Evolutionary conservation across 1,140 invertebrate species (phyloP).

Genomic region (Drosophila saltans): DNA sequence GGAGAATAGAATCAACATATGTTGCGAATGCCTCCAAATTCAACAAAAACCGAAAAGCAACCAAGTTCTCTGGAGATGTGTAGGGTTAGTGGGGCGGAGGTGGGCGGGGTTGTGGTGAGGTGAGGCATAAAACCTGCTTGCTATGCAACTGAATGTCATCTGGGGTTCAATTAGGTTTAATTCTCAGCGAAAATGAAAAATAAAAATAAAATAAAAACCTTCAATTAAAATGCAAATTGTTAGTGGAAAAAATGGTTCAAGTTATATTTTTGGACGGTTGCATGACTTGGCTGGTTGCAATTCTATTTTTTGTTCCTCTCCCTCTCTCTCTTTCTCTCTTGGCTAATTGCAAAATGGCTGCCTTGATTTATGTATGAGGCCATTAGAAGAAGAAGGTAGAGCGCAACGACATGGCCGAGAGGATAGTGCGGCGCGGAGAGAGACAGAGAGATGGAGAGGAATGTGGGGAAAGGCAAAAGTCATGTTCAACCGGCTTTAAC

Average conservation of each 20-base stretch:
- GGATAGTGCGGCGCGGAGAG: not conserved
- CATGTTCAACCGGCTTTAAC: slow-evolving; percentile 66
- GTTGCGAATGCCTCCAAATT: slow-evolving; percentile 37
- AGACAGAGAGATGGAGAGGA: not conserved
- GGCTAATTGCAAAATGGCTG: slow-evolving; percentile 70
- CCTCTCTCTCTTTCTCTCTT: not conserved
- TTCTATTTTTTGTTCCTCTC: not conserved
- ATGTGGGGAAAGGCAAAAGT: slow-evolving; percentile 36
- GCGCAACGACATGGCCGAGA: slow-evolving; percentile 6
- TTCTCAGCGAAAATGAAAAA: slow-evolving; percentile 1
- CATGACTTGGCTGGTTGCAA: slow-evolving; percentile 16
- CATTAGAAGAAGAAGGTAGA: slow-evolving; percentile 62
- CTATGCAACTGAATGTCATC: slow-evolving; percentile 61
- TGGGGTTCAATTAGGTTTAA: slow-evolving; percentile 65
- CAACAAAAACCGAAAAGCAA: slow-evolving; percentile 2
- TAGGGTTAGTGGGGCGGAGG: not conserved
- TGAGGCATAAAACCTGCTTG: slow-evolving; percentile 34
- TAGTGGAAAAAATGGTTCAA: slow-evolving; percentile 20
- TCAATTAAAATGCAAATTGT: slow-evolving; percentile 77
- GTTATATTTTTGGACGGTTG: slow-evolving; percentile 30
- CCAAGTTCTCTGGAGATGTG: slow-evolving; percentile 27
- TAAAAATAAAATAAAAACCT: slow-evolving; percentile 26
- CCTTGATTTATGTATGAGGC: slow-evolving; percentile 76
- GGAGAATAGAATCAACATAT: slow-evolving; percentile 55
- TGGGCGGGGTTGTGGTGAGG: not conserved